Evolutionary conservation across 2,888 invertebrate species (phyloP).

Genomic region (Bedellia somnulentella): DNA sequence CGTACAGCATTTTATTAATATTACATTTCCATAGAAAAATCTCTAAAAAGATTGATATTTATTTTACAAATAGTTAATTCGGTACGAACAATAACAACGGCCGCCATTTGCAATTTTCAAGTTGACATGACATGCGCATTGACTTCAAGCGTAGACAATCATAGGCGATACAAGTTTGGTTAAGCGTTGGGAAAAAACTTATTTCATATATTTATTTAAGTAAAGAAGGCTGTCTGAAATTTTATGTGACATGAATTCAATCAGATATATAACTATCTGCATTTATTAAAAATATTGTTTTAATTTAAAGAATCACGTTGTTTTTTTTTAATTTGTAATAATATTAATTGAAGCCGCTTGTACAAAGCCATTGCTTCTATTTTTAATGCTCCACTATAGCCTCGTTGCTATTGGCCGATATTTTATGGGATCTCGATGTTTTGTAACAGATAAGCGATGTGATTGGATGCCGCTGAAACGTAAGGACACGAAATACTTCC

Average conservation of each 20-base stretch:
- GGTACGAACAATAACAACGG: constrained; percentile 99
- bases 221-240: background rate
- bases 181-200: too few species aligned
- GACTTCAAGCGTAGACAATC: constrained; percentile 46
- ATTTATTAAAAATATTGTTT: too few species aligned
- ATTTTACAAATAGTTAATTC: constrained; percentile 73
- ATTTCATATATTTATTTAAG: background rate
- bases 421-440: constrained; percentile 35
- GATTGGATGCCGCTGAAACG: constrained; percentile 46
- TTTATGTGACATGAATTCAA: too few species aligned
- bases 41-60: constrained; percentile 68
- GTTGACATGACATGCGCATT: constrained; percentile 74
- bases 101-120: constrained; percentile 97
- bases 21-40: constrained; percentile 61
- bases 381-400: constrained; percentile 46
- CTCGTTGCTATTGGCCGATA: constrained; percentile 31
- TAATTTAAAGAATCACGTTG: too few species aligned
- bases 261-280: too few species aligned
- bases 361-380: constrained; percentile 24
- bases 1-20: constrained; percentile 54
- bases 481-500: constrained; percentile 53
- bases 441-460: constrained; percentile 22
- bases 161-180: too few species aligned
- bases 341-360: constrained; percentile 11
- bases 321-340: background rate